Base-by-base conservation (phyloP, 2,113 vertebrate genomes). In the Pollachius pollachius region DNA sequence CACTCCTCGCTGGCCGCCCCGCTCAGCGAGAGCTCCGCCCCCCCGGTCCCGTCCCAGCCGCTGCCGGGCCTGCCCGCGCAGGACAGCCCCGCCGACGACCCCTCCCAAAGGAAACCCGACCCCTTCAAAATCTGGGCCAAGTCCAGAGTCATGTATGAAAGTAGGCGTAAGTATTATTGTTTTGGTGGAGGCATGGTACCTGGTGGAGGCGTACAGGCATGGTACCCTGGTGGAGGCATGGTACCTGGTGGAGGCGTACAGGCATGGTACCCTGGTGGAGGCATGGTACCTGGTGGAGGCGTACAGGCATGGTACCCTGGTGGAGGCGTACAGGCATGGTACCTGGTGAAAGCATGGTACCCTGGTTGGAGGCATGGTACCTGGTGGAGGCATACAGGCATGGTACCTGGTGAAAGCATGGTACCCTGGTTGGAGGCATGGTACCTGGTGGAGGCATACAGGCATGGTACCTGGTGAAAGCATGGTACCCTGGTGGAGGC, bases 141-240 rank as follows among this genome's bases (percentile, higher is more conserved):
- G 94, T 99, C 97, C 87, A 97, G 97, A 96, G 98, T 96, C 95
- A 99, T 99, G 97, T 99, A 99, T 96, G 97, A 99, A 95, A 99
- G 95, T 95, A 96, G 97, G 96, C 95, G 97, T 99, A 93, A 99
- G 97, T 99, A 97, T 88, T 82, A 62, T 3, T 48, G 83, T 87
- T 90, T 85, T 85, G 89, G 88, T 92, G 90, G 84, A 75, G 70
- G 88, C 41, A 7, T 48, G 41, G 41, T 48, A 48, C 41, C 8
- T 48, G 41, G 41, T 48, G 41, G 41, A 48, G 41, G 41, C 8
- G 80, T 86, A 75, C 71, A 75, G 70, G 68, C 61, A 73, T 81
- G 76, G 81, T 83, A 78, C 83, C 83, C 30, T 30, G 30, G 30
- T 30, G 30, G 30, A 30, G 30, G 30, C 30, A 30, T 30, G 3